Evolutionary conservation across 2,797 vertebrate species (phyloP).

Genomic region (Hemibagrus guttatus): DNA sequence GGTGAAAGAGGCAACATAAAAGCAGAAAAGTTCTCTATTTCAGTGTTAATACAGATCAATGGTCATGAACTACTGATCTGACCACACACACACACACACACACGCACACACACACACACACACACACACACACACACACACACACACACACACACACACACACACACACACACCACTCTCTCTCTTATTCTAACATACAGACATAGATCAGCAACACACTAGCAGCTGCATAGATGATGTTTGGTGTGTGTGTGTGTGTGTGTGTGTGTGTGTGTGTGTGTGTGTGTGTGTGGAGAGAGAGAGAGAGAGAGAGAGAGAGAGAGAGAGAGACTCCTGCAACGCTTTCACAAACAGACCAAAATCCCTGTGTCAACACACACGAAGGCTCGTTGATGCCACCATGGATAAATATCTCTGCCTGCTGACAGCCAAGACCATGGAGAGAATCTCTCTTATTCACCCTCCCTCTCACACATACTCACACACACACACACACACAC

Average conservation of each 20-base stretch:
- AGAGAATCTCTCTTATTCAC: slow-evolving; percentile 18
- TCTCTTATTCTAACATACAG: not conserved
- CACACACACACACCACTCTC: not conserved
- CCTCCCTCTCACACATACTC: not conserved
- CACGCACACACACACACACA: slow-evolving; percentile 40
- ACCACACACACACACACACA: slow-evolving; percentile 29
- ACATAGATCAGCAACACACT: slow-evolving; percentile 3
- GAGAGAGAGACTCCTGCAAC: slow-evolving; percentile 3
- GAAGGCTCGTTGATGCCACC: slow-evolving; percentile 36
- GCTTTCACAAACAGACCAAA: slow-evolving; percentile 24
- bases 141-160: slow-evolving; percentile 20
- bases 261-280: too few relatives aligned
- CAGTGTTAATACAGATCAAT: slow-evolving; percentile 3
- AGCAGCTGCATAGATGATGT: not conserved
- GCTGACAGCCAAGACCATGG: slow-evolving; percentile 42
- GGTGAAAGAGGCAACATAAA: not conserved
- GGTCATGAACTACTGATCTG: not conserved
- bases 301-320: too few relatives aligned
- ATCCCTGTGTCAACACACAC: slow-evolving; percentile 25
- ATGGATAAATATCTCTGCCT: slow-evolving; percentile 37
- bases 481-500: slow-evolving; percentile 16
- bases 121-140: slow-evolving; percentile 13
- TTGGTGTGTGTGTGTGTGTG: not conserved
- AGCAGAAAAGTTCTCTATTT: not conserved
- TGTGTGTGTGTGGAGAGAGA: slow-evolving; percentile 13